A percentile compares a stretch with the other conserved stretches of the same genome.
phyloP scores from a whole-genome alignment of 2,888 invertebrate genomes.

The Microplitis manilae region DNA sequence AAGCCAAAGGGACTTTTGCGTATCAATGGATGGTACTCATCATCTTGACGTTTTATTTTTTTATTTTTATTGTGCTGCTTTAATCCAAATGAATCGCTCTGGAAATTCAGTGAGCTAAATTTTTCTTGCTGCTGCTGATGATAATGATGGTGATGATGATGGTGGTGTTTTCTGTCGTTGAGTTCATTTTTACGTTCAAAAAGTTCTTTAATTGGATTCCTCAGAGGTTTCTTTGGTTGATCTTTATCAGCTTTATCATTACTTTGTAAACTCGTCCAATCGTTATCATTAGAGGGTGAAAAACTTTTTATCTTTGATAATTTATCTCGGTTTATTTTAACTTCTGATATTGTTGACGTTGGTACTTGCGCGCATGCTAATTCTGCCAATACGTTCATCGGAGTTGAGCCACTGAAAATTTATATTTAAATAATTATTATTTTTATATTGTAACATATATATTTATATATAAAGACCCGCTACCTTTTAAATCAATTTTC shows the following conservation, averaged over 20 bases:
- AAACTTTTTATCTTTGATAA: constrained; percentile 35
- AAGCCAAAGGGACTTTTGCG: constrained; percentile 59
- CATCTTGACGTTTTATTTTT: constrained; percentile 58
- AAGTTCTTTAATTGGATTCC: constrained; percentile 67
- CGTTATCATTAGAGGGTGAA: constrained; percentile 35
- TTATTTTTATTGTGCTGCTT: constrained; percentile 57
- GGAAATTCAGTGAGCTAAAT: constrained; percentile 50
- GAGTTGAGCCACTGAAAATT: constrained; percentile 65
- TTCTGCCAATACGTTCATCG: constrained; percentile 69
- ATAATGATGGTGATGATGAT: background rate
- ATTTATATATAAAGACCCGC: background rate
- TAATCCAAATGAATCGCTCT: constrained; percentile 52
- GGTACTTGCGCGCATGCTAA: constrained; percentile 69
- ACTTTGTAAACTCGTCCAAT: constrained; percentile 30
- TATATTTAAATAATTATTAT: constrained; percentile 21
- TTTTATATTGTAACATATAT: background rate
- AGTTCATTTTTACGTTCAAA: constrained; percentile 68
- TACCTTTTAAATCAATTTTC: background rate
- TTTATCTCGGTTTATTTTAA: constrained; percentile 42
- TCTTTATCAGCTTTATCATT: constrained; percentile 44
- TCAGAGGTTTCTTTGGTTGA: constrained; percentile 56
- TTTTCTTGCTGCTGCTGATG: constrained; percentile 52
- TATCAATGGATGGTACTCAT: constrained; percentile 64
- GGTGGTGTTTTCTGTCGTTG: constrained; percentile 61
- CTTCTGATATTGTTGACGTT: constrained; percentile 56